phyloP scores from a whole-genome alignment of 2,888 invertebrate species.

The Meiosimyza decipiens region DNA sequence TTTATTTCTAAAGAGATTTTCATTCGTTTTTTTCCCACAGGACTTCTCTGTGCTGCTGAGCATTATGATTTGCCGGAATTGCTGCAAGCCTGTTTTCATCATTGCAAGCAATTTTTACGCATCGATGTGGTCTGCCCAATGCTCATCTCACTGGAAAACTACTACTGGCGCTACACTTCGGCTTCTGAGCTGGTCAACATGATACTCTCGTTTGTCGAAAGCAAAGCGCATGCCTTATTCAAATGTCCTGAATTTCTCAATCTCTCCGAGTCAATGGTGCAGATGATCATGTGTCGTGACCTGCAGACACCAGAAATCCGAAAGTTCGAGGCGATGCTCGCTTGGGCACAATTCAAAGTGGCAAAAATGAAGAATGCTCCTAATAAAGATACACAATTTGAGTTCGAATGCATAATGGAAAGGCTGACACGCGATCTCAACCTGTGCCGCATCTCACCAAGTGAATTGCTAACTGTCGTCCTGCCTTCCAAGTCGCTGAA shows the following conservation, averaged over 20 bases:
- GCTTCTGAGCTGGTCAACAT: conserved; percentile 94
- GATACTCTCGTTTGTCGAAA: conserved; percentile 91
- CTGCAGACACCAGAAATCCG: conserved; percentile 88
- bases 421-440: conserved; percentile 88
- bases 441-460: conserved; percentile 89
- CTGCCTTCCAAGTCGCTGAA: conserved; percentile 92
- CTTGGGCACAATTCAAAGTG: conserved; percentile 89
- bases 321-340: conserved; percentile 93
- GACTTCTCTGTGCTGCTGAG: conserved; percentile 90
- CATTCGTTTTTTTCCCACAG: conserved; percentile 44
- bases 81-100: conserved; percentile 93
- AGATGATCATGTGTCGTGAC: conserved; percentile 93
- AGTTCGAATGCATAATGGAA: conserved; percentile 94
- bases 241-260: conserved; percentile 86
- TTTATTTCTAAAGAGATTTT: no score
- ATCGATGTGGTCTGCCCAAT: conserved; percentile 93
- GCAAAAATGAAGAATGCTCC: conserved; percentile 75
- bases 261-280: conserved; percentile 93
- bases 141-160: conserved; percentile 92
- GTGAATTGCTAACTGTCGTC: conserved; percentile 92
- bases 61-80: conserved; percentile 94
- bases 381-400: conserved; percentile 86
- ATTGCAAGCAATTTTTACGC: conserved; percentile 91
- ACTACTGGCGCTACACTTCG: conserved; percentile 95
- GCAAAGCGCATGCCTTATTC: conserved; percentile 86